Conservation (phyloP, 2,888 invertebrate species). For the Dasypogon diadema region DNA sequence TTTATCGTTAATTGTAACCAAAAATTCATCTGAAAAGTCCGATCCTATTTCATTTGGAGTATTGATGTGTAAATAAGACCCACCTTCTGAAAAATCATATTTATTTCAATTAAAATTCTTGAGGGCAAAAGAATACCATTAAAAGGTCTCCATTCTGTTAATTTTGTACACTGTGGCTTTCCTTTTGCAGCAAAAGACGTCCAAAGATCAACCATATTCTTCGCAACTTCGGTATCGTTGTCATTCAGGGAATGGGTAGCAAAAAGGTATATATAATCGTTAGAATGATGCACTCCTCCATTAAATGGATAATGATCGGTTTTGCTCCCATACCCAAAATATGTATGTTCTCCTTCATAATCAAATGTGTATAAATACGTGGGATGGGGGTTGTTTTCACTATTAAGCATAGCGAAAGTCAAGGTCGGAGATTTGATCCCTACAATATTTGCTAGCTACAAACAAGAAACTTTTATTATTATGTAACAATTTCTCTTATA, state of each 20-base stretch:
- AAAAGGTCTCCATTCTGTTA: constrained; percentile 54
- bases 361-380: constrained; percentile 71
- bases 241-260: constrained; percentile 62
- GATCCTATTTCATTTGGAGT: constrained; percentile 56
- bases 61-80: constrained; percentile 66
- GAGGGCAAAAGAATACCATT: constrained; percentile 41
- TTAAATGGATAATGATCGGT: constrained; percentile 68
- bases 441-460: constrained; percentile 52
- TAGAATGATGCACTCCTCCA: constrained; percentile 72
- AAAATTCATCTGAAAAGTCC: constrained; percentile 63
- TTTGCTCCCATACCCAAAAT: constrained; percentile 68
- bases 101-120: neutral
- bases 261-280: constrained; percentile 74
- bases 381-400: constrained; percentile 59
- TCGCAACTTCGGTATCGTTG: constrained; percentile 66
- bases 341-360: constrained; percentile 67
- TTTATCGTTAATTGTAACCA: constrained; percentile 60
- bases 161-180: constrained; percentile 58
- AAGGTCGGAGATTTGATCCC: constrained; percentile 69
- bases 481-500: neutral
- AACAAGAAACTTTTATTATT: constrained; percentile 5
- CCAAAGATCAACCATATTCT: constrained; percentile 69
- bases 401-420: constrained; percentile 63
- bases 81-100: constrained; percentile 58
- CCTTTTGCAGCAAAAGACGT: constrained; percentile 67